Evolutionary conservation across 2,797 vertebrate species (phyloP), one percentile per base, ranked within the genome.

Genomic region (Parotocinclus haroldoi): DNA sequence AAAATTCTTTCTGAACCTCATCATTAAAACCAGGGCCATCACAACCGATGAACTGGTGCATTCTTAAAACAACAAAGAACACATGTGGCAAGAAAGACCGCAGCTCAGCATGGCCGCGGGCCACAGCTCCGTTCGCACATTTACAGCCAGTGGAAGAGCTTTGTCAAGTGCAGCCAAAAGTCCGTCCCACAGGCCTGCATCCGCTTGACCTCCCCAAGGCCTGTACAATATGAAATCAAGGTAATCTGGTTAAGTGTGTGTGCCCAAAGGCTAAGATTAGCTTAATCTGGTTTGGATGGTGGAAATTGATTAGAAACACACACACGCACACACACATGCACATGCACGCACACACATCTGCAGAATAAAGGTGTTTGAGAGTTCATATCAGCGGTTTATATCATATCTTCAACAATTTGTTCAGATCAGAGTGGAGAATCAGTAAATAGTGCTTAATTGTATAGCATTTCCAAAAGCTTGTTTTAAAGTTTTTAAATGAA

Each of bases 241-340:
- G 18, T 66, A 71, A 71, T 66, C 69, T 65, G 56, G 27, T 71
- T 66, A 71, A 66, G 69, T 71, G 49, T 64, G 56, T 58, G 39
- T 65, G 56, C 49, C 49, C 62, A 46, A 42, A 60, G 56, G 56
- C 62, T 65, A 66, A 59, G 69, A 66, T 71, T 71, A 71, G 50
- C 36, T 54, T 65, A 71, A 71, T 59, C 69, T 55, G 11, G 45
- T 71, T 65, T 71, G 42, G 56, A 65, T 60, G 56, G 19, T 60
- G 44, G 50, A 65, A 66, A 60, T 46, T 65, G 50, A 71, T 71
- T 65, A 54, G 58, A 60, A 53, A 48, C 59, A 58, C 36, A 75
- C 10, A 67, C 14, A 51, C 9, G 14, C 54, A 16, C 7, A 14
- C 51, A 72, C 49, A 52, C 57, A 53, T n/a, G 60, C 45, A 71